Base-by-base conservation (phyloP, 2,888 invertebrate species). In the Ormyrus pomaceus region DNA sequence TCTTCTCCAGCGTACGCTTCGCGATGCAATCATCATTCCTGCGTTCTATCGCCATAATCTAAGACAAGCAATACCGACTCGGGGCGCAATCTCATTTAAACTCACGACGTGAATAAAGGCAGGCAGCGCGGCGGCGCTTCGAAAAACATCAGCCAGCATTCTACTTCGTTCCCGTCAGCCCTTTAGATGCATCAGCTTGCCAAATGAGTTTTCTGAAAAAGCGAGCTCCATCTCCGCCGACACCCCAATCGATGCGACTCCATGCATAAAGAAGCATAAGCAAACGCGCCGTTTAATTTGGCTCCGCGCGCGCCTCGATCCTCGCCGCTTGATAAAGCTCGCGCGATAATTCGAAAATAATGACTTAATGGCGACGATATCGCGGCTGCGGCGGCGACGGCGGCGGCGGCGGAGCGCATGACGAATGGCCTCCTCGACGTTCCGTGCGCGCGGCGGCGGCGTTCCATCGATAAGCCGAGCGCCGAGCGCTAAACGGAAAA, bases 301-400 rank as follows among this genome's bases (percentile, higher is more conserved):
- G 51, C 34, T 34, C 34, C 34, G 4, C n/a, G 66, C 46, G 3
- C 11, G n/a, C 2, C 6, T 7, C 55, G 59, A 59, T 65, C 34
- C 34, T 34, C 5, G 51, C 8, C 50, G 13, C 13, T 9, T 7
- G 72, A 76, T 61, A 72, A 76, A 46, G 10, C 13, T 0, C 59
- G 65, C 45, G 70, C 64, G 75, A 78, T 81, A 75, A 81, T 81
- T 81, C 59, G 75, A 81, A 81, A 75, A 68, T 78, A 81, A 81
- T 78, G 75, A 75, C 78, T 75, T 62, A 68, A 78, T 72, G 78
- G 72, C n/a, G 58, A 10, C 34, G 10, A n/a, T 34, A 34, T 34
- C 34, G 34, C 34, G 34, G 34, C 34, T 19, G 53, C 13, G 5
- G 72, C 50, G 78, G 72, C n/a, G 53, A 9, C 34, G 9, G 13